Conservation (phyloP, 1,140 invertebrate species). For the Bombus impatiens region DNA sequence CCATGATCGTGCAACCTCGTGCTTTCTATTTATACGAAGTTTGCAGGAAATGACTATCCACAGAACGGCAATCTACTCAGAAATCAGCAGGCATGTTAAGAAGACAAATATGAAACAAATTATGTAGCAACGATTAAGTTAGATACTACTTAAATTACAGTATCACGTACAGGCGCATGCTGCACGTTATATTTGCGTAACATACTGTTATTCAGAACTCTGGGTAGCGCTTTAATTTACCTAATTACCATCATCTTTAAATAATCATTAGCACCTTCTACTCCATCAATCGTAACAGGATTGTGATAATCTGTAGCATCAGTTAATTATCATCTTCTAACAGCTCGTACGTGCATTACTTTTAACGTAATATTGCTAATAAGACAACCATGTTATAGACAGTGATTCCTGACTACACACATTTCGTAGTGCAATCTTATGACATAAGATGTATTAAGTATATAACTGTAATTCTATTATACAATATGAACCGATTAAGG, state of each 20-base stretch:
- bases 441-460: not conserved
- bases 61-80: slow-evolving; percentile 18
- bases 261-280: slow-evolving; percentile 27
- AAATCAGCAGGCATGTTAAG: not conserved
- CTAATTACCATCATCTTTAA: slow-evolving; percentile 15
- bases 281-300: not conserved
- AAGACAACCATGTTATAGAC: not conserved
- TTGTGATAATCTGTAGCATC: slow-evolving; percentile 12
- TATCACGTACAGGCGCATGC: not conserved
- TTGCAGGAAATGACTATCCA: slow-evolving; percentile 43
- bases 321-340: slow-evolving; percentile 18
- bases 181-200: not conserved
- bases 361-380: slow-evolving; percentile 5
- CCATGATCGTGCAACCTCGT: not conserved
- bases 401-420: not conserved
- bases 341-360: not conserved
- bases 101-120: slow-evolving; percentile 25
- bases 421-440: not conserved
- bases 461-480: not conserved
- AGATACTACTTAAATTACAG: not conserved
- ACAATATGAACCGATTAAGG: not conserved
- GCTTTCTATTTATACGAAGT: slow-evolving; percentile 1
- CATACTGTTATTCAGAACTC: not conserved
- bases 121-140: not conserved
- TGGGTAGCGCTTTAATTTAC: slow-evolving; percentile 19